Percentiles rank a stretch among this genome's conserved stretches.
Evolutionary conservation across 1,140 invertebrate genomes (phyloP).

Genomic region (Pristionchus pacificus): DNA sequence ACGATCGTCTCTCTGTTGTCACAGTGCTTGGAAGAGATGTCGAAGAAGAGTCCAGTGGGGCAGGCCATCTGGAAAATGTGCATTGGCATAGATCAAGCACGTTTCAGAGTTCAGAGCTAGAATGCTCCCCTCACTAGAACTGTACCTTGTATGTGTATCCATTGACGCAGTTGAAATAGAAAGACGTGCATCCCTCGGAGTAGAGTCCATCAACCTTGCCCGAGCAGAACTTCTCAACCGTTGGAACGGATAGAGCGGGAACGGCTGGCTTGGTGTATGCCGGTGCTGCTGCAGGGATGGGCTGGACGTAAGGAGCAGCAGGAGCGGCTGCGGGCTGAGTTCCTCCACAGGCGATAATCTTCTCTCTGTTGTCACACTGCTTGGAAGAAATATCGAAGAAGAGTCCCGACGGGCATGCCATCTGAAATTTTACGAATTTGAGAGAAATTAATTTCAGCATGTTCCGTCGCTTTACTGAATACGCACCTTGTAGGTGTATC

Average conservation of each 20-base stretch:
- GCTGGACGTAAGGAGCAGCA: neutral
- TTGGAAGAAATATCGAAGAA: constrained; percentile 2
- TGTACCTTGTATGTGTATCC: neutral
- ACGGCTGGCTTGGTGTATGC: neutral
- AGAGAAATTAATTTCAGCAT: neutral
- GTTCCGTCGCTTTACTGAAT: too few relatives aligned
- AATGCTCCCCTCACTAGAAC: neutral
- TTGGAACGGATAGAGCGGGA: neutral
- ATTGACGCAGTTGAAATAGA: neutral
- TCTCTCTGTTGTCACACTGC: constrained; percentile 14
- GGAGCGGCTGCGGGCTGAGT: neutral
- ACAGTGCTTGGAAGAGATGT: neutral
- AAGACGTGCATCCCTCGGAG: neutral
- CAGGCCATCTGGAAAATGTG: neutral
- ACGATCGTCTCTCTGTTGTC: constrained; percentile 11
- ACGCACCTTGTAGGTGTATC: neutral
- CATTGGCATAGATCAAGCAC: neutral
- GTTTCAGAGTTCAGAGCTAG: neutral
- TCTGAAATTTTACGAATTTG: neutral
- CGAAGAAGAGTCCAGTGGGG: neutral
- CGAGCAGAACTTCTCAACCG: constrained; percentile 9
- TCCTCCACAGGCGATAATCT: constrained; percentile 10
- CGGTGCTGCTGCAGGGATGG: neutral
- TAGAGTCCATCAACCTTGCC: neutral
- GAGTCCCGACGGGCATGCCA: constrained; percentile 2